A percentile compares a stretch with the other conserved stretches of the same genome.
Evolutionary conservation across 1,140 invertebrate genomes (phyloP).

Genomic region (Drosophila erecta): DNA sequence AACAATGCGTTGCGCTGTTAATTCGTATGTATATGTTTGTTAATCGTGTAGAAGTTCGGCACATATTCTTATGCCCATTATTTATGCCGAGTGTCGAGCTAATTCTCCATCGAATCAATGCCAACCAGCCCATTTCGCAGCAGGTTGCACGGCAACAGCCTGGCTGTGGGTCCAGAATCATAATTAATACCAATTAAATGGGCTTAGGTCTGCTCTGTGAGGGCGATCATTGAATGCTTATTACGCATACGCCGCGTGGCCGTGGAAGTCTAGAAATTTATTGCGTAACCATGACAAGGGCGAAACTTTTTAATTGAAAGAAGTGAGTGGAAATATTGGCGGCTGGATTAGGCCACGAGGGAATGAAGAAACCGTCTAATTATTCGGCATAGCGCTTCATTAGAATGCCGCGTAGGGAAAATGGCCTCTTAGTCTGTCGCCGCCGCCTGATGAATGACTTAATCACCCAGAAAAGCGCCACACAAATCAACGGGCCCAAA

Average conservation of each 20-base stretch:
- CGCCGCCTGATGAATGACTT: slow-evolving; percentile 72
- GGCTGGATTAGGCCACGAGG: slow-evolving; percentile 13
- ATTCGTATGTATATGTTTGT: no score
- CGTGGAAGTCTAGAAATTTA: slow-evolving; percentile 30
- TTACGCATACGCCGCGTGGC: slow-evolving; percentile 61
- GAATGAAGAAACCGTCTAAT: slow-evolving; percentile 52
- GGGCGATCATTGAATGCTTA: slow-evolving; percentile 55
- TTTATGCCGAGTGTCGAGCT: not conserved
- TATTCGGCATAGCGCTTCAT: slow-evolving; percentile 70
- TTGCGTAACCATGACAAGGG: slow-evolving; percentile 55
- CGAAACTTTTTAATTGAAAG: slow-evolving; percentile 67
- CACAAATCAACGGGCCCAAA: slow-evolving; percentile 69
- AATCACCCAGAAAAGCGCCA: slow-evolving; percentile 78
- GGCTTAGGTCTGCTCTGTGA: slow-evolving; percentile 42
- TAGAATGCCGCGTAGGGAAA: slow-evolving; percentile 39
- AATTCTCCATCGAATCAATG: not conserved
- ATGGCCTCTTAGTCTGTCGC: slow-evolving; percentile 13
- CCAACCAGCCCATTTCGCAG: not conserved
- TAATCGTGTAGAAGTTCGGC: no score
- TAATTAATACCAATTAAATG: slow-evolving; percentile 64
- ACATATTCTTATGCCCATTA: not conserved
- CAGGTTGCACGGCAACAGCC: slow-evolving; percentile 41
- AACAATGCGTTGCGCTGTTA: no score
- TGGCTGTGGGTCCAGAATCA: slow-evolving; percentile 16
- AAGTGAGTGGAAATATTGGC: slow-evolving; percentile 23